Percentiles rank a stretch among this genome's conserved stretches.
Conservation (phyloP, 2,888 invertebrate genomes). For the Drosophila stalkeri region DNA sequence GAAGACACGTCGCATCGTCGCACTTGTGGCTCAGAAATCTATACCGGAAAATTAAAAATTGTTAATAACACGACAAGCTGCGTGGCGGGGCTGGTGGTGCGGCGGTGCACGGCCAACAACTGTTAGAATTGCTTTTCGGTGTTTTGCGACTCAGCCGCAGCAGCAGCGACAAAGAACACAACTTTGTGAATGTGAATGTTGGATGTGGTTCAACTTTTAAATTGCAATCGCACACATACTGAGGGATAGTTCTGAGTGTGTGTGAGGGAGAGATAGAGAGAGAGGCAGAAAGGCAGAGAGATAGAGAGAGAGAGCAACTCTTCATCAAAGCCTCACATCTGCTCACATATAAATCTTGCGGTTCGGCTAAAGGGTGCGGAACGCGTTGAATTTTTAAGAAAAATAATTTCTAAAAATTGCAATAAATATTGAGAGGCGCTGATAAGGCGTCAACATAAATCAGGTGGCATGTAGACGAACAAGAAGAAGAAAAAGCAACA, state of each 20-base stretch:
- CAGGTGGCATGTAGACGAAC: conserved; percentile 69
- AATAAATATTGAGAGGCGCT: conserved; percentile 85
- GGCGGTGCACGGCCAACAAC: conserved; percentile 62
- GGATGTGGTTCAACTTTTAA: conserved; percentile 63
- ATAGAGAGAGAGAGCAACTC: conserved; percentile 3
- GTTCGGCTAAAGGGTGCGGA: conserved; percentile 55
- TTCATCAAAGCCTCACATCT: conserved; percentile 66
- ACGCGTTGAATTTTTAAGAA: conserved; percentile 46
- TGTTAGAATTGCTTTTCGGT: conserved; percentile 78
- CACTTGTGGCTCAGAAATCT: conserved; percentile 71
- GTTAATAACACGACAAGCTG: conserved; percentile 79
- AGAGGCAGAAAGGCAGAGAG: not conserved
- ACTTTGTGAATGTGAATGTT: conserved; percentile 45
- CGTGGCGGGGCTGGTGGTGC: conserved; percentile 47
- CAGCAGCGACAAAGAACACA: conserved; percentile 57
- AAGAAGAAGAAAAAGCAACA: conserved; percentile 6
- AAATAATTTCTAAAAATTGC: conserved; percentile 83
- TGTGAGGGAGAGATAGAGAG: not conserved
- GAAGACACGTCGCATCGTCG: conserved; percentile 50
- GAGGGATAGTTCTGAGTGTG: not conserved
- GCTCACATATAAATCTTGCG: conserved; percentile 76
- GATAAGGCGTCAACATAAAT: conserved; percentile 86
- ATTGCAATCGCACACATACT: conserved; percentile 54
- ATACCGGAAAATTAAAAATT: conserved; percentile 82
- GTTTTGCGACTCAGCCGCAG: conserved; percentile 42